Evolutionary conservation across 2,888 invertebrate genomes (phyloP).

Genomic region (Epsilonema sp.): DNA sequence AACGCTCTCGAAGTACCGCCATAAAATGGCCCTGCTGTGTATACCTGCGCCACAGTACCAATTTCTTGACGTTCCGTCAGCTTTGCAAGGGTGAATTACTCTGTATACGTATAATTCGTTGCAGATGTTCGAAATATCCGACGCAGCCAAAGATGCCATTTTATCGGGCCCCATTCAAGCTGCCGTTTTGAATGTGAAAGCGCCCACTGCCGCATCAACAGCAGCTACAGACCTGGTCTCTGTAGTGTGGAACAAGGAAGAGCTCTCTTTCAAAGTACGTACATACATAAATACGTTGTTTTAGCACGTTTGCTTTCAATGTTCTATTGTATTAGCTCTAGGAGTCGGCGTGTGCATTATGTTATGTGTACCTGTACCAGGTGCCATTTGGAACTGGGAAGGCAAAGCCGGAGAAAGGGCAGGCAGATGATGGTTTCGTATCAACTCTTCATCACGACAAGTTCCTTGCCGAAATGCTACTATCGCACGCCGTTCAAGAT

Average conservation of each 20-base stretch:
- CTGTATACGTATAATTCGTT: too few relatives aligned
- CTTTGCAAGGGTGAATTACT: too few relatives aligned
- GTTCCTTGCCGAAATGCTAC: constrained; percentile 51
- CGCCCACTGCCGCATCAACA: neutral
- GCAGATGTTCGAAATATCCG: too few relatives aligned
- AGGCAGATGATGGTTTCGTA: neutral
- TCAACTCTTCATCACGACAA: constrained; percentile 39
- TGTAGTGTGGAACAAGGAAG: neutral
- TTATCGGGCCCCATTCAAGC: neutral
- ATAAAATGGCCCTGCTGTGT: too few relatives aligned
- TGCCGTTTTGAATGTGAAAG: too few relatives aligned
- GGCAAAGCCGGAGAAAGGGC: neutral
- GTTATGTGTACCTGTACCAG: neutral
- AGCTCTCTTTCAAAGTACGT: neutral
- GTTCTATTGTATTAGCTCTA: too few relatives aligned
- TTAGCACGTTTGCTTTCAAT: too few relatives aligned
- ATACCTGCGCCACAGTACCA: too few relatives aligned
- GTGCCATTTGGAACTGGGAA: neutral
- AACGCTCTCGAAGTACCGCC: too few relatives aligned
- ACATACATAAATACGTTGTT: too few relatives aligned
- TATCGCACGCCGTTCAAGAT: constrained; percentile 58
- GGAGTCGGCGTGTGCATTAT: neutral
- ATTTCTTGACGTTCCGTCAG: too few relatives aligned
- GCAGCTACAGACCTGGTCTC: neutral
- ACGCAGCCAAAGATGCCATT: too few relatives aligned